These are phyloP conservation scores for Anas platyrhynchos DNA, from an alignment of 2,113 vertebrate species.

Conservation along the genomic window DNA sequence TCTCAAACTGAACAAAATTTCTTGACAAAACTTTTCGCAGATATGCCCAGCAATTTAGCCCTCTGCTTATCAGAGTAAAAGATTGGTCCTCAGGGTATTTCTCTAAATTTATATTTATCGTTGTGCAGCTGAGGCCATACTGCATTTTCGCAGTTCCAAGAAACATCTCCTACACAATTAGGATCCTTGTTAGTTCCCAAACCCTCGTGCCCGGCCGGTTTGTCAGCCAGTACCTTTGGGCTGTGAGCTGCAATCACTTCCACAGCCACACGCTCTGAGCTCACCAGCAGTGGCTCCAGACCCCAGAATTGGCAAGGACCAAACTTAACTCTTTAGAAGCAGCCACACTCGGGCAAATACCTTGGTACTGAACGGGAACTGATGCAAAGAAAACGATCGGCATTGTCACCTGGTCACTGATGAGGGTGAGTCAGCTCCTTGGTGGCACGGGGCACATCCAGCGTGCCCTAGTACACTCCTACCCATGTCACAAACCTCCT, in stretches of 20 bases:
- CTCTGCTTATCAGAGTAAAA: background rate
- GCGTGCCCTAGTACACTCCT: background rate
- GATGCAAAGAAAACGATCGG: rapidly evolving
- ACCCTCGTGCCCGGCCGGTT: rapidly evolving
- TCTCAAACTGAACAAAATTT: background rate
- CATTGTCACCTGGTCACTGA: rapidly evolving
- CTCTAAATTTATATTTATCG: background rate
- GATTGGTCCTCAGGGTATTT: background rate
- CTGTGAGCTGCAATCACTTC: rapidly evolving
- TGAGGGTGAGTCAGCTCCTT: background rate
- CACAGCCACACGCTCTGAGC: background rate
- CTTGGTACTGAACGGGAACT: rapidly evolving
- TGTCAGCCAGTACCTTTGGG: rapidly evolving
- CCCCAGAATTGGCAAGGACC: background rate
- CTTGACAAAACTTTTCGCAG: slow-evolving; percentile 15
- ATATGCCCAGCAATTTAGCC: background rate
- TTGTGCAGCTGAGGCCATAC: background rate
- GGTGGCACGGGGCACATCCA: background rate
- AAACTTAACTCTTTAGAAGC: background rate
- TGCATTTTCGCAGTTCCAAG: background rate
- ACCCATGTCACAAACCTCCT: rapidly evolving
- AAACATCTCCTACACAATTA: background rate
- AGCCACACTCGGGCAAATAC: background rate
- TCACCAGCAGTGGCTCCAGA: rapidly evolving
- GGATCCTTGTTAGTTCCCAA: background rate